Conservation (phyloP, 2,888 invertebrate genomes). For the Polydrusus pterygomalis region DNA sequence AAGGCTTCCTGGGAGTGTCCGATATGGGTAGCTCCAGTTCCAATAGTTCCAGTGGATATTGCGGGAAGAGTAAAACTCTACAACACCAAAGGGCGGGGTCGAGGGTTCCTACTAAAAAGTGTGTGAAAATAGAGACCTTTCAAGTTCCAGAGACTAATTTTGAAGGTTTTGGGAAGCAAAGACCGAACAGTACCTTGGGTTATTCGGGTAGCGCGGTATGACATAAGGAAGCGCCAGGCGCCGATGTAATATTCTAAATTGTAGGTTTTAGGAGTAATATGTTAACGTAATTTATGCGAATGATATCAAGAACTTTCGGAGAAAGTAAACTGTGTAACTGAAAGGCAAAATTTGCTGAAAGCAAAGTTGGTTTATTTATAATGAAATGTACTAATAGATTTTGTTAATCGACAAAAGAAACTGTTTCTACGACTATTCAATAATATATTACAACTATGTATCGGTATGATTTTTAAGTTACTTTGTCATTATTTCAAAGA, state of each 20-base stretch:
- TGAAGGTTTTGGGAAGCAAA: conserved; percentile 65
- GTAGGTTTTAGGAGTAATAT: neutral
- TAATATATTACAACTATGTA: too few relatives aligned
- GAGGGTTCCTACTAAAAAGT: conserved; percentile 65
- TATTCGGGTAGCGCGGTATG: conserved; percentile 71
- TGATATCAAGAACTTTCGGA: neutral
- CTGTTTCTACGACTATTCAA: too few relatives aligned
- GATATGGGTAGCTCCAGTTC: conserved; percentile 69
- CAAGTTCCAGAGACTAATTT: conserved; percentile 68
- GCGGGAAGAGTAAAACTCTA: conserved; percentile 69
- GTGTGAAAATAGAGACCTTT: conserved; percentile 71
- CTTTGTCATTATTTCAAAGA: too few relatives aligned
- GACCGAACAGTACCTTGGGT: conserved; percentile 66
- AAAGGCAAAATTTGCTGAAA: too few relatives aligned
- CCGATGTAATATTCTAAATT: conserved; percentile 55
- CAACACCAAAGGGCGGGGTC: conserved; percentile 66
- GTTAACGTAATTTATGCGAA: neutral
- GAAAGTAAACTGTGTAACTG: too few relatives aligned
- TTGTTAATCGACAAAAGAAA: too few relatives aligned
- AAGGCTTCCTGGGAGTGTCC: conserved; percentile 70
- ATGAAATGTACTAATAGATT: too few relatives aligned
- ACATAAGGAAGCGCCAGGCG: conserved; percentile 56
- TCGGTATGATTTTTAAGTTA: too few relatives aligned
- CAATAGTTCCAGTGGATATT: conserved; percentile 69
- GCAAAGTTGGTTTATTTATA: too few relatives aligned